phyloP scores from a whole-genome alignment of 2,113 vertebrate genomes.

The Stegostoma tigrinum region DNA sequence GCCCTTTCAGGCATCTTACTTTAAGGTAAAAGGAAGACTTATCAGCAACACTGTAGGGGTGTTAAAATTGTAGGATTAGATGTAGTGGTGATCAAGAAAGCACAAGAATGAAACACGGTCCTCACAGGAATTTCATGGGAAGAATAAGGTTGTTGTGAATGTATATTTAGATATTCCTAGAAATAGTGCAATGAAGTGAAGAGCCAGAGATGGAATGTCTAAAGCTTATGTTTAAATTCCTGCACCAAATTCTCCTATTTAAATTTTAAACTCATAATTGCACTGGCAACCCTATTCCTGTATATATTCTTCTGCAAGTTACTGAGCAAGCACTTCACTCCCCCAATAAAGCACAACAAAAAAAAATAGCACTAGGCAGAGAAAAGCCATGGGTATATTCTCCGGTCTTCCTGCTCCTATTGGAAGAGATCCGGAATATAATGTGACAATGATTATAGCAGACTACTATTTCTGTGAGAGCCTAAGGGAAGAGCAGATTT shows the following conservation, averaged over 20 bases:
- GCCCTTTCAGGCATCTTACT: no score
- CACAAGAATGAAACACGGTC: no score
- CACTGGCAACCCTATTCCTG: not conserved
- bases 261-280: not conserved
- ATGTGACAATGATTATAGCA: not conserved
- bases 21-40: no score
- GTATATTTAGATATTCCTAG: no score
- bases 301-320: not conserved
- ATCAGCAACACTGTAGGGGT: no score
- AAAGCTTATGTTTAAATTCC: not conserved
- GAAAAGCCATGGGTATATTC: not conserved
- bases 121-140: no score
- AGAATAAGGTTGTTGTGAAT: no score
- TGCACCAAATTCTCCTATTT: not conserved
- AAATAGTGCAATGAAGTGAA: no score
- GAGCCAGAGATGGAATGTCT: no score
- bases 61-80: no score
- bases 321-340: not conserved
- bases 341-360: not conserved
- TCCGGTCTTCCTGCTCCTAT: no score
- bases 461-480: not conserved
- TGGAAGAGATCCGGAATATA: not conserved
- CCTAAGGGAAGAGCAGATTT: not conserved
- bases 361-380: not conserved
- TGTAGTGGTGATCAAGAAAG: no score